Percentiles rank a stretch among this genome's conserved stretches.
phyloP scores from a whole-genome alignment of 2,888 invertebrate species.

The Brachypalpus laphriformis region DNA sequence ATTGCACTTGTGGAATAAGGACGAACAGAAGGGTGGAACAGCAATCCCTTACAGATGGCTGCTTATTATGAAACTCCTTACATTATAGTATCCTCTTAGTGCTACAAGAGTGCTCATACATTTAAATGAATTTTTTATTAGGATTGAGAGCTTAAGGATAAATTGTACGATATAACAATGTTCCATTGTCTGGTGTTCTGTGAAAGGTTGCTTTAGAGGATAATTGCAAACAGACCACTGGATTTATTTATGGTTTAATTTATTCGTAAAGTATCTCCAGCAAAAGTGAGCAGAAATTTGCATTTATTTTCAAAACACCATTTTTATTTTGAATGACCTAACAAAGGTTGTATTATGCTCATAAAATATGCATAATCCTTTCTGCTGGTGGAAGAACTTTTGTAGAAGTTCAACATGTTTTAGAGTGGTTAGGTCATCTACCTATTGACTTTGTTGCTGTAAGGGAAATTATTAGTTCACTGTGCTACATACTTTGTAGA shows the following conservation, averaged over 20 bases:
- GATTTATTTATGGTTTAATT: background rate
- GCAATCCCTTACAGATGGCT: background rate
- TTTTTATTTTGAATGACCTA: background rate
- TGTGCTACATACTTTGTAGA: too few relatives aligned
- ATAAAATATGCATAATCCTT: background rate
- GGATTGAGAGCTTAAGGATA: conserved; percentile 13
- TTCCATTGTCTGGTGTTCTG: background rate
- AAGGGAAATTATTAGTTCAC: background rate
- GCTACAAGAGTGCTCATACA: conserved; percentile 1
- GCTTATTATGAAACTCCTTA: background rate
- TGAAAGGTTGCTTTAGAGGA: background rate
- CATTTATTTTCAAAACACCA: background rate
- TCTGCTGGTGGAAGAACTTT: background rate
- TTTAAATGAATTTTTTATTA: conserved; percentile 40
- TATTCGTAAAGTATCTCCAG: background rate
- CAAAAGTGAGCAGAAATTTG: background rate
- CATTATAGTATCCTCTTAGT: background rate
- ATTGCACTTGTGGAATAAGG: background rate
- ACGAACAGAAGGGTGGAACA: background rate
- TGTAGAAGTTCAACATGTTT: background rate
- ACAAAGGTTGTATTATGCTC: background rate
- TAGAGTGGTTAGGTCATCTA: background rate
- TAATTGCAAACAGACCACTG: conserved; percentile 10
- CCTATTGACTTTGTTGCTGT: background rate
- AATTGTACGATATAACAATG: background rate